Conservation (phyloP, 2,797 vertebrate species). For the Todus mexicanus region DNA sequence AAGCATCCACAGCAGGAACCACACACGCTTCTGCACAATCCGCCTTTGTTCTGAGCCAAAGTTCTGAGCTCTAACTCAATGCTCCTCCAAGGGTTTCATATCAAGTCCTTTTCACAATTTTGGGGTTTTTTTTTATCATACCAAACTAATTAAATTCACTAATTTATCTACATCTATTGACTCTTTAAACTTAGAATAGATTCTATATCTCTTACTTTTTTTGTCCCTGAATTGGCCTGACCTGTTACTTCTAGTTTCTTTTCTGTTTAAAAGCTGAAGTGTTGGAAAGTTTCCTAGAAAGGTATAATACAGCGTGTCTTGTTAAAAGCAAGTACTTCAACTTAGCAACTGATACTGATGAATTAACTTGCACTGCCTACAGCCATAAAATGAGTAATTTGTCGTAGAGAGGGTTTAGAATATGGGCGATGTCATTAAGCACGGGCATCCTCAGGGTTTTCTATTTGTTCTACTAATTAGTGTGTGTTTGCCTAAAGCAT, state of each 20-base stretch:
- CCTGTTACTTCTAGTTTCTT: not conserved
- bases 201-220: not conserved
- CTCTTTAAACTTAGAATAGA: constrained; percentile 26
- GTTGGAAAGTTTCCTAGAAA: constrained; percentile 41
- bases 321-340: constrained; percentile 18
- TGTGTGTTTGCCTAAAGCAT: constrained; percentile 65
- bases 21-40: not conserved
- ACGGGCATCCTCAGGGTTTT: constrained; percentile 59
- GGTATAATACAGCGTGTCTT: not conserved
- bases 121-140: not conserved
- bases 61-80: not conserved
- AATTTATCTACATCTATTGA: constrained; percentile 40
- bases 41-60: not conserved
- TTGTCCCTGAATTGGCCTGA: not conserved
- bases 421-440: constrained; percentile 48
- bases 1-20: not conserved
- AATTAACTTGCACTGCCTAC: constrained; percentile 59
- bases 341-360: constrained; percentile 39
- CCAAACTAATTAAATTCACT: constrained; percentile 31
- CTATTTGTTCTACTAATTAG: constrained; percentile 74
- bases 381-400: constrained; percentile 67
- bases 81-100: not conserved
- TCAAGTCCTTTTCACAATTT: not conserved
- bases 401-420: not conserved
- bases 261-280: constrained; percentile 28